These are phyloP conservation scores for Eulemur coronatus DNA, from an alignment of 2,797 vertebrate genomes.

Conservation along the genomic window DNA sequence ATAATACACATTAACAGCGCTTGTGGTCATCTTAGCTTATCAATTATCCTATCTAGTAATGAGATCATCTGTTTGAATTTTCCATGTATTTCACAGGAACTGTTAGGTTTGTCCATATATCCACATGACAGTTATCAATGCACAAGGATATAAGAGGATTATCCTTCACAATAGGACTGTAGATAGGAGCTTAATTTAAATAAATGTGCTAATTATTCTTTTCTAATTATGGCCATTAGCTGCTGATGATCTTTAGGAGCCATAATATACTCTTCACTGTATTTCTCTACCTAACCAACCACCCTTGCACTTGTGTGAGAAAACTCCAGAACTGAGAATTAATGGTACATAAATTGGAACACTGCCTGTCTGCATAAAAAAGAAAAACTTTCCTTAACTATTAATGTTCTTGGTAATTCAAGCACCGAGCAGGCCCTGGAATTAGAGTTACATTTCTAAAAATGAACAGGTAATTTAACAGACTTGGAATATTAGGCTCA, in stretches of 20 bases:
- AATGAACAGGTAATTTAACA: neutral
- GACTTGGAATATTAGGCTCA: neutral
- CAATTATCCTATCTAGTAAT: neutral
- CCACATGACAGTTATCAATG: conserved; percentile 22
- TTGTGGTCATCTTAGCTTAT: neutral
- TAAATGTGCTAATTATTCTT: conserved; percentile 49
- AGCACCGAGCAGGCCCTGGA: neutral
- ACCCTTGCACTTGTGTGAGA: neutral
- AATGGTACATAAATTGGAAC: neutral
- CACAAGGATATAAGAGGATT: conserved; percentile 37
- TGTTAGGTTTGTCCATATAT: conserved; percentile 35
- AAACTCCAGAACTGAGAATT: conserved; percentile 36
- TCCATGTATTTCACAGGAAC: conserved; percentile 22
- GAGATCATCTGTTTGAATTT: conserved; percentile 34
- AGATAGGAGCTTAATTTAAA: conserved; percentile 47
- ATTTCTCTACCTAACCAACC: conserved; percentile 44
- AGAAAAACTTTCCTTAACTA: neutral
- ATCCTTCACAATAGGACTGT: conserved; percentile 9
- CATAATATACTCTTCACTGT: neutral
- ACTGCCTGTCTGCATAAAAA: neutral
- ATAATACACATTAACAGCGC: neutral
- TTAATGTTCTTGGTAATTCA: neutral
- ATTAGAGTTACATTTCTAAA: neutral
- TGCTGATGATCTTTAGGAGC: conserved; percentile 51
- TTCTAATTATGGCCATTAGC: conserved; percentile 58